Conservation (phyloP, 2,113 vertebrate species). For the Oenanthe melanoleuca region DNA sequence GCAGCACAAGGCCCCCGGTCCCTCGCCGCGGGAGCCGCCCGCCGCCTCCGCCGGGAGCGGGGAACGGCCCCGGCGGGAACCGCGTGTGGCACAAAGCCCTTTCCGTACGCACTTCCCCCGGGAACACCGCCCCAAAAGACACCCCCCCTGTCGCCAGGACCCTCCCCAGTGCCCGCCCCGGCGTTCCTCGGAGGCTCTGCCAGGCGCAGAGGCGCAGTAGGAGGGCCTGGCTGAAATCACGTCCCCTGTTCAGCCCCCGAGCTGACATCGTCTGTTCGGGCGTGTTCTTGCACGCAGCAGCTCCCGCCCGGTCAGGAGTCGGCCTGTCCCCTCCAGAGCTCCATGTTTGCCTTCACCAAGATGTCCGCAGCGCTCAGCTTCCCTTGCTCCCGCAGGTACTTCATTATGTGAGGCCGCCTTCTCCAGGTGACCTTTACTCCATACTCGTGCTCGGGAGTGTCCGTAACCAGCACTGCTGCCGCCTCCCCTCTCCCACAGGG, state of each 20-base stretch:
- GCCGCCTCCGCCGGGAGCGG: rapidly evolving
- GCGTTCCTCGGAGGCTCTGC: too few relatives aligned
- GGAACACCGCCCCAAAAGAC: rapidly evolving
- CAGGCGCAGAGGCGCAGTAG: rapidly evolving
- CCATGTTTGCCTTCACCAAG: constrained; percentile 36
- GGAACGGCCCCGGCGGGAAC: too few relatives aligned
- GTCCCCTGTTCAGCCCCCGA: neutral
- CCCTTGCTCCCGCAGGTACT: constrained; percentile 74
- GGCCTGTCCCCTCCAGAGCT: neutral
- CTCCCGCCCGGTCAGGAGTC: neutral
- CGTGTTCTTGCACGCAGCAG: rapidly evolving
- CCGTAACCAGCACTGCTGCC: constrained; percentile 75
- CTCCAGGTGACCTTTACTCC: constrained; percentile 90
- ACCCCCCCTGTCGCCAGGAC: rapidly evolving
- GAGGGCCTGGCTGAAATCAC: neutral
- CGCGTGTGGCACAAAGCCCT: rapidly evolving
- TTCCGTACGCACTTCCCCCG: rapidly evolving
- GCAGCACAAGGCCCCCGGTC: rapidly evolving
- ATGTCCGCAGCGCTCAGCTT: constrained; percentile 73
- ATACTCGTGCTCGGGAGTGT: constrained; percentile 89
- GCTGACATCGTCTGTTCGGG: rapidly evolving
- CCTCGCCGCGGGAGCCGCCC: too few relatives aligned
- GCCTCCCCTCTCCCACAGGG: neutral
- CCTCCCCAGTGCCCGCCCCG: neutral
- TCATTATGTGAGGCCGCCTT: constrained; percentile 76